Base-by-base conservation (phyloP, 2,888 invertebrate species). In the Epinotia ramella region DNA sequence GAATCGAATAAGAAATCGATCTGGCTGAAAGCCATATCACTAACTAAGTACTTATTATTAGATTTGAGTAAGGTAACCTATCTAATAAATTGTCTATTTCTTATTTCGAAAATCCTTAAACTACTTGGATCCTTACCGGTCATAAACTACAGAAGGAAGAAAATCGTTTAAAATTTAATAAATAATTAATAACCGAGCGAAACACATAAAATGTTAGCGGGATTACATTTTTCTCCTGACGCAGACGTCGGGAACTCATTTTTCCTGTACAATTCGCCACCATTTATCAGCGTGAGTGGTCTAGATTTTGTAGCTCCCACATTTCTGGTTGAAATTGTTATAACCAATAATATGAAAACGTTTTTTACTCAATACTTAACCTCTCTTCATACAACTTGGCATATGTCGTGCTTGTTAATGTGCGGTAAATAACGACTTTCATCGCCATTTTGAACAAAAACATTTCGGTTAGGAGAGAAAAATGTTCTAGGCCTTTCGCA, bases 181-280 rank as follows among this genome's bases (percentile, higher is more conserved):
- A 49, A 49, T 49, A 28, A 24, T 28, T 49, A 56, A 68, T 57
- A 24, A 24, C 1, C 68, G 68, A 59, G 24, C 24, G 9, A 59
- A 59, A 44, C 11, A 40, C 53, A 53, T 59, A 68, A 59, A 44
- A 68, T 44, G 56, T 20, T 68, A 7, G 40, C 56, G 44, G 44
- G 33, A 59, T 24, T 68, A 59, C 57, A 68, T 68, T 68, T 68
- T 68, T 59, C 68, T 68, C n/a, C 16, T 16, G 44, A 44, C 68
- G 44, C 16, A 24, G 44, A 20, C 68, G 44, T 33, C 49, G 16
- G 53, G 11, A 20, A 20, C 68, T 59, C 44, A 68, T 68, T 68
- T 68, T 68, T 68, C 53, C 68, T 59, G 68, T 59, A 44, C 59
- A 68, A 68, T 68, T 44, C 57, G 57, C 57, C 68, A 46, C 40